Percentiles rank a stretch among this genome's conserved stretches.
Evolutionary conservation across 2,113 vertebrate genomes (phyloP).

Genomic region (Merops nubicus): DNA sequence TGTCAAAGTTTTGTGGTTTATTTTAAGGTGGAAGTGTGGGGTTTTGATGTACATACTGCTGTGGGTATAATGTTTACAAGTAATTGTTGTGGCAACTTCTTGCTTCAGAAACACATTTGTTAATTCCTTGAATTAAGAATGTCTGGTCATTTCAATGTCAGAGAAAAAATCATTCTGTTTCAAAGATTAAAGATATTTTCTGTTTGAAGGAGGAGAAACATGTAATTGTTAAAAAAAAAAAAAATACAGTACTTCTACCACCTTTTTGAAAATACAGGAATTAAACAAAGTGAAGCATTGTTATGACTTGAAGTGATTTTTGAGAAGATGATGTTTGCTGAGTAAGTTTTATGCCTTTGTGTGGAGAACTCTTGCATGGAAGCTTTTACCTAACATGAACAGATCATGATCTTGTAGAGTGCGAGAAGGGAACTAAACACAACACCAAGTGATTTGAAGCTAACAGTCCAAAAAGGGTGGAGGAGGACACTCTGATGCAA

Average conservation of each 20-base stretch:
- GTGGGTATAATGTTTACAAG: constrained; percentile 67
- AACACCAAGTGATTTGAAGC: neutral
- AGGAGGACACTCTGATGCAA: constrained; percentile 13
- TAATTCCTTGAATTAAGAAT: neutral
- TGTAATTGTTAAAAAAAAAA: constrained; percentile 55
- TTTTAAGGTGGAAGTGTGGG: constrained; percentile 71
- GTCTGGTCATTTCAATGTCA: constrained; percentile 38
- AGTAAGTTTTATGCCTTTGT: constrained; percentile 43
- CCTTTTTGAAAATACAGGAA: constrained; percentile 63
- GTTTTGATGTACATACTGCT: constrained; percentile 65
- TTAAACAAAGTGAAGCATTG: constrained; percentile 71
- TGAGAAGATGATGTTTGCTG: constrained; percentile 27
- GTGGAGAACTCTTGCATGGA: constrained; percentile 45
- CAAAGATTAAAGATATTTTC: constrained; percentile 41
- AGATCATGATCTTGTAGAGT: neutral
- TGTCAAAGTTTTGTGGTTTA: constrained; percentile 73
- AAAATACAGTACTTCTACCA: constrained; percentile 55
- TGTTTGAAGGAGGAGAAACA: constrained; percentile 65
- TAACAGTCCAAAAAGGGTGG: neutral
- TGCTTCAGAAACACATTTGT: constrained; percentile 31
- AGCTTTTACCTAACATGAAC: neutral
- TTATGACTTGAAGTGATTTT: constrained; percentile 55
- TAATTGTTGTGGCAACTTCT: constrained; percentile 29
- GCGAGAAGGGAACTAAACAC: no score
- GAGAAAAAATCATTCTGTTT: constrained; percentile 10